These are phyloP conservation scores for Ormyrus labotus DNA, from an alignment of 2,888 invertebrate species.

Conservation along the genomic window DNA sequence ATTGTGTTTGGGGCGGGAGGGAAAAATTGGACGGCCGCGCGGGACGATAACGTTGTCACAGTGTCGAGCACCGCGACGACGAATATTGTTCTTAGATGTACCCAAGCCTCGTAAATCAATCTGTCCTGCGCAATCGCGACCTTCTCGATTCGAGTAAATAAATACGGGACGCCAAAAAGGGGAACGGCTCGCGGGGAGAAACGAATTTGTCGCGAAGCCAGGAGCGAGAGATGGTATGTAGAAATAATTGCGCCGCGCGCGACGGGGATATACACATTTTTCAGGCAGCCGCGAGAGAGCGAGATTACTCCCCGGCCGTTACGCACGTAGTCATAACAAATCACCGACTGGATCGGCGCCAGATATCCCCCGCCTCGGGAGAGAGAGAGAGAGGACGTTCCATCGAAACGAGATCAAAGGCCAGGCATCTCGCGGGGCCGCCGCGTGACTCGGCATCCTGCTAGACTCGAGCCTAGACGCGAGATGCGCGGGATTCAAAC, in stretches of 20 bases:
- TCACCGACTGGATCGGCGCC: conserved; percentile 30
- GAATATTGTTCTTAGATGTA: too few relatives aligned
- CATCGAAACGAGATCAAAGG: conserved; percentile 40
- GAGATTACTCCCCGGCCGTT: conserved; percentile 18
- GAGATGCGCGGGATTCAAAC: too few relatives aligned
- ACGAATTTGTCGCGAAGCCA: too few relatives aligned
- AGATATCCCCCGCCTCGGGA: neutral
- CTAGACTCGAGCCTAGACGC: too few relatives aligned
- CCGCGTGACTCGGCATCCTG: conserved; percentile 10
- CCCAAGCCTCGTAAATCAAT: neutral
- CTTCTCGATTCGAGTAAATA: too few relatives aligned
- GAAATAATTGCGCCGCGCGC: neutral
- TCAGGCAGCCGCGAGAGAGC: neutral
- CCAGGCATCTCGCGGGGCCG: neutral
- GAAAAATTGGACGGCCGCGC: too few relatives aligned
- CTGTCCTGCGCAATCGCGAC: neutral
- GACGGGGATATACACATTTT: neutral
- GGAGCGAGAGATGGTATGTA: too few relatives aligned
- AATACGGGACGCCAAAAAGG: too few relatives aligned
- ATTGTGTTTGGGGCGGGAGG: too few relatives aligned
- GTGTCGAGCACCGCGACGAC: too few relatives aligned
- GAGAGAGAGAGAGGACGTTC: neutral
- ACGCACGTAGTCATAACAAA: conserved; percentile 43
- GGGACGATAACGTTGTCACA: too few relatives aligned
- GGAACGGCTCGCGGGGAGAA: too few relatives aligned